Evolutionary conservation across 2,797 vertebrate species (phyloP).

Genomic region (Xenopus petersii): DNA sequence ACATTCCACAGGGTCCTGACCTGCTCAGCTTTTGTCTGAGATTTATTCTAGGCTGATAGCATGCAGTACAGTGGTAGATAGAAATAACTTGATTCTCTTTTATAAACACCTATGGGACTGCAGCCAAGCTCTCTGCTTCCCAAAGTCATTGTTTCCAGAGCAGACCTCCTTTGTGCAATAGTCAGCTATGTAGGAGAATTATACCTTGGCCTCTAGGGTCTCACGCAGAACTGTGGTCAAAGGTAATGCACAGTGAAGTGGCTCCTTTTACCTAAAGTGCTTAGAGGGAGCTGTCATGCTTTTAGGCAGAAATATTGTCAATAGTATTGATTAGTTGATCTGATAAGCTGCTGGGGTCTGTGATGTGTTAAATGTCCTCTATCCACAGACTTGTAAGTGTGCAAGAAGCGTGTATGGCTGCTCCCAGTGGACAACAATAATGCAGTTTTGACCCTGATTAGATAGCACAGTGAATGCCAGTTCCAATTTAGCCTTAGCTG

Average conservation of each 20-base stretch:
- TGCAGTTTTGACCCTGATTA: slow-evolving; percentile 45
- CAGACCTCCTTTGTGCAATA: slow-evolving; percentile 41
- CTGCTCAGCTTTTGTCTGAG: slow-evolving; percentile 56
- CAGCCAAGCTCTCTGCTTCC: slow-evolving; percentile 42
- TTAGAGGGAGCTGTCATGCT: slow-evolving; percentile 65
- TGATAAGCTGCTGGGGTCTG: slow-evolving; percentile 76
- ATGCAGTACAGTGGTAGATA: slow-evolving; percentile 51
- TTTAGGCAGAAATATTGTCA: slow-evolving; percentile 82
- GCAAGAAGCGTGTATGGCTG: slow-evolving; percentile 52
- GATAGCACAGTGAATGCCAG: slow-evolving; percentile 55
- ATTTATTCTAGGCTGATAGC: slow-evolving; percentile 61
- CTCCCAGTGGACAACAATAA: slow-evolving; percentile 56
- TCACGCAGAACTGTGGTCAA: slow-evolving; percentile 68
- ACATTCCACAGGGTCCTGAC: slow-evolving; percentile 71
- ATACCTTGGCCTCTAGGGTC: slow-evolving; percentile 67
- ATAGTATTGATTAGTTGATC: slow-evolving; percentile 86
- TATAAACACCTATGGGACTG: slow-evolving; percentile 49
- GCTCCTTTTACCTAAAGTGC: slow-evolving; percentile 54
- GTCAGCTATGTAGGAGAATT: slow-evolving; percentile 68
- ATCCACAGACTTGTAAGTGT: slow-evolving; percentile 59
- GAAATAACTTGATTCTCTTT: slow-evolving; percentile 52
- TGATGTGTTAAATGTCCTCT: slow-evolving; percentile 77
- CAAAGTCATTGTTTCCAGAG: slow-evolving; percentile 50
- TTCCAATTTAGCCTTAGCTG: slow-evolving; percentile 54
- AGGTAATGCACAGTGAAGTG: slow-evolving; percentile 69